These are phyloP conservation scores for Mesorhabditis belari DNA, from an alignment of 2,888 invertebrate species.

Conservation along the genomic window DNA sequence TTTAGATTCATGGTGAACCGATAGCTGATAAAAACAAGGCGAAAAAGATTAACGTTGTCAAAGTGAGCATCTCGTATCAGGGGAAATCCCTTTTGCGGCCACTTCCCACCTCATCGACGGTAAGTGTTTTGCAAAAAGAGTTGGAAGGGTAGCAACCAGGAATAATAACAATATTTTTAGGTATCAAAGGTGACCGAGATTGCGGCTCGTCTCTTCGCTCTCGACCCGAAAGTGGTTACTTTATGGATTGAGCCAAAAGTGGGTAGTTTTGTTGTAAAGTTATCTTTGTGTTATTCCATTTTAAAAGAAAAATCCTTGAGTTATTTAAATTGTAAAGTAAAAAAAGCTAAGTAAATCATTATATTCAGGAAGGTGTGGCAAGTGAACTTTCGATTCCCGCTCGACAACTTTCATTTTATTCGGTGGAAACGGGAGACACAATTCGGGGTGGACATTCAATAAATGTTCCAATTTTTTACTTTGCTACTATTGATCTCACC, in stretches of 20 bases:
- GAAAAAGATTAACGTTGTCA: neutral
- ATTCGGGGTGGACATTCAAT: no score
- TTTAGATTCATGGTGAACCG: neutral
- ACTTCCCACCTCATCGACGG: neutral
- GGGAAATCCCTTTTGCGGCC: neutral
- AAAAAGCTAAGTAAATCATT: no score
- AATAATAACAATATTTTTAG: neutral
- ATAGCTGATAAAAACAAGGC: neutral
- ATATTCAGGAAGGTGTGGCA: no score
- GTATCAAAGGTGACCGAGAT: neutral
- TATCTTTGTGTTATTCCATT: no score
- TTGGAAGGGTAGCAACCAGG: no score
- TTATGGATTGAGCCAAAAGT: neutral
- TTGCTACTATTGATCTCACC: no score
- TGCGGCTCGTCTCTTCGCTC: neutral
- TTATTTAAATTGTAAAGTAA: no score
- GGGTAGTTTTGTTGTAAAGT: no score
- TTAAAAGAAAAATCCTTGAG: neutral
- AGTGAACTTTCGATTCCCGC: neutral
- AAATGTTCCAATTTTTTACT: no score
- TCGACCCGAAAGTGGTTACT: neutral
- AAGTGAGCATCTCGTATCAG: neutral
- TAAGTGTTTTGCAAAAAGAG: neutral
- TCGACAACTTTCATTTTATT: neutral
- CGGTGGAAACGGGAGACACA: neutral